phyloP scores from a whole-genome alignment of 2,797 vertebrate species.

The Adelosebastes latens region DNA sequence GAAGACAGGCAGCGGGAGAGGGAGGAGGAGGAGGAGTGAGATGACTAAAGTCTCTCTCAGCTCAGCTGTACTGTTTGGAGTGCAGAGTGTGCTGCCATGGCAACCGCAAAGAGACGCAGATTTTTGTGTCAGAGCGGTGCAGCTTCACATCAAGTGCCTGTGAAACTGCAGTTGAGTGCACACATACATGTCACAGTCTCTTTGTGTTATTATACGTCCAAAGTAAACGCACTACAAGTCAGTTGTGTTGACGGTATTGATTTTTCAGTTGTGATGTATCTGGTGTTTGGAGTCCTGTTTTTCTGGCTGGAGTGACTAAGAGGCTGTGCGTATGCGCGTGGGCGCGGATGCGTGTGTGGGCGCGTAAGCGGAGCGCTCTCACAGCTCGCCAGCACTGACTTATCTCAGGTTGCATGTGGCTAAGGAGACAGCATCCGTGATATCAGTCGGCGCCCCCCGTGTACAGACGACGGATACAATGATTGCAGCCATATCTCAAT shows the following conservation, averaged over 20 bases:
- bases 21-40: slow-evolving; percentile 57
- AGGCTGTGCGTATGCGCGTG: slow-evolving; percentile 68
- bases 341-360: slow-evolving; percentile 62
- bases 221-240: not conserved
- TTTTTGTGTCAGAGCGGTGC: slow-evolving; percentile 57
- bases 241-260: slow-evolving; percentile 20
- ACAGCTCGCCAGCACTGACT: slow-evolving; percentile 61
- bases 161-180: slow-evolving; percentile 13
- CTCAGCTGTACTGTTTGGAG: slow-evolving; percentile 78
- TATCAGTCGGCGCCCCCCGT: slow-evolving; percentile 35
- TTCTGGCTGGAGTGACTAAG: slow-evolving; percentile 69
- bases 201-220: not conserved
- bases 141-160: slow-evolving; percentile 53
- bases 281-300: slow-evolving; percentile 42
- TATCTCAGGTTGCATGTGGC: slow-evolving; percentile 66
- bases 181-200: slow-evolving; percentile 2
- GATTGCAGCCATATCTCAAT: slow-evolving; percentile 12
- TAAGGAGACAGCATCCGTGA: slow-evolving; percentile 48
- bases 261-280: slow-evolving; percentile 51
- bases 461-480: slow-evolving; percentile 1
- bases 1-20: slow-evolving; percentile 27
- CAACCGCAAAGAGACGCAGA: slow-evolving; percentile 75
- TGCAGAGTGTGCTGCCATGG: slow-evolving; percentile 80
- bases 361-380: slow-evolving; percentile 45
- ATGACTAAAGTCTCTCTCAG: slow-evolving; percentile 76